Evolutionary conservation across 2,888 invertebrate genomes (phyloP), one percentile per base, ranked within the genome.

Genomic region (Argyra leucocephala): DNA sequence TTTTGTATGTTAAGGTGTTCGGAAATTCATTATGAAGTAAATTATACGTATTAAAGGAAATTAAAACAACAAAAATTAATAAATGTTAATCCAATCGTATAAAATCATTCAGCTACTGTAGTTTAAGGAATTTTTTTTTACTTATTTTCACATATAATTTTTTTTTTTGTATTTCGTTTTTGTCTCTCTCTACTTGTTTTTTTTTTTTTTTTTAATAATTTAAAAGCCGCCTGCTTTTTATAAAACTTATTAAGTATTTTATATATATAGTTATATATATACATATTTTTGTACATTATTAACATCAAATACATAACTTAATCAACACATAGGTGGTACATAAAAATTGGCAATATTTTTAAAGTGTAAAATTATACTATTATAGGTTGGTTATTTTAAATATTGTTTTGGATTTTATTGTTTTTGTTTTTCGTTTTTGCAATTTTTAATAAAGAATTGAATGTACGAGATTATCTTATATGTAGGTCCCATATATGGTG

Each of bases 321-420:
- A 48, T 48, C 48, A 48, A 48, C 48, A 48, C 48, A 48, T 48
- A 48, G 48, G 48, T 48, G 48, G 48, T 48, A 48, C 48, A 48
- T 48, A 48, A 48, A 48, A 48, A 48, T 48, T 48, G 48, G 12
- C 18, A 48, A 48, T 48, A 48, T 48, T 48, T n/a, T 18, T 48
- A 48, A 48, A 48, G 48, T 48, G 48, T 48, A 48, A 48, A 48
- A 48, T 48, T 48, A 48, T 48, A 18, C 48, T 48, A 48, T 48
- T 48, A 48, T 48, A 18, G 48, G 48, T 18, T 48, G 48, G 18
- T 48, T n/a, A n/a, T 48, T 48, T 48, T 48, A 15, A 9, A 18
- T 37, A 9, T 37, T 37, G 5, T 26, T 26, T 26, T 26, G 5
- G 9, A 6, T 26, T 48, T 48, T 15, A 48, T 48, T 48, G 31